Conservation (phyloP, 2,113 vertebrate species). For the Formicarius rufipectus region DNA sequence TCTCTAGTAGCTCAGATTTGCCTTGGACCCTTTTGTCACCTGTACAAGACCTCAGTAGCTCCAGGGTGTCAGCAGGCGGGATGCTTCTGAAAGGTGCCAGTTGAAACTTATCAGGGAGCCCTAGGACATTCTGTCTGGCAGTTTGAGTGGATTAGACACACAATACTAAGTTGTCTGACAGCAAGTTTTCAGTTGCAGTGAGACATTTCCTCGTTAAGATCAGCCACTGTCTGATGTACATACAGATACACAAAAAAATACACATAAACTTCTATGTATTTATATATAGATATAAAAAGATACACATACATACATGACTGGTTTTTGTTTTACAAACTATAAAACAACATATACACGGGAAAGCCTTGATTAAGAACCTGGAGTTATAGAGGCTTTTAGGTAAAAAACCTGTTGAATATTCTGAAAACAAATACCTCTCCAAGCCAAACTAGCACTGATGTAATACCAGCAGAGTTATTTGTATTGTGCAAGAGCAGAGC, state of each 20-base stretch:
- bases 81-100: not conserved
- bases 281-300: not conserved
- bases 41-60: not conserved
- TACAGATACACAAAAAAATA: not conserved
- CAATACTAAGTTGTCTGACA: not conserved
- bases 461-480: not conserved
- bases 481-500: not conserved
- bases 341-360: not conserved
- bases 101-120: slow-evolving; percentile 8
- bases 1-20: not conserved
- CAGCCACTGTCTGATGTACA: not conserved
- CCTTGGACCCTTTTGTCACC: not conserved
- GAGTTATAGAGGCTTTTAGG: not conserved
- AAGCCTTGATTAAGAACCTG: not conserved
- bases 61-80: not conserved
- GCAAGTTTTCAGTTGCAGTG: not conserved
- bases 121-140: not conserved
- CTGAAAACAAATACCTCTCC: not conserved
- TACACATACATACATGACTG: fast-evolving
- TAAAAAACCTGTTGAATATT: not conserved
- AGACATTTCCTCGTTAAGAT: not conserved
- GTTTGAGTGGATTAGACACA: not conserved
- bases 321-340: not conserved
- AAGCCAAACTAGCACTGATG: not conserved
- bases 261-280: not conserved